phyloP scores from a whole-genome alignment of 2,888 invertebrate species.

The Drosophila helvetica region DNA sequence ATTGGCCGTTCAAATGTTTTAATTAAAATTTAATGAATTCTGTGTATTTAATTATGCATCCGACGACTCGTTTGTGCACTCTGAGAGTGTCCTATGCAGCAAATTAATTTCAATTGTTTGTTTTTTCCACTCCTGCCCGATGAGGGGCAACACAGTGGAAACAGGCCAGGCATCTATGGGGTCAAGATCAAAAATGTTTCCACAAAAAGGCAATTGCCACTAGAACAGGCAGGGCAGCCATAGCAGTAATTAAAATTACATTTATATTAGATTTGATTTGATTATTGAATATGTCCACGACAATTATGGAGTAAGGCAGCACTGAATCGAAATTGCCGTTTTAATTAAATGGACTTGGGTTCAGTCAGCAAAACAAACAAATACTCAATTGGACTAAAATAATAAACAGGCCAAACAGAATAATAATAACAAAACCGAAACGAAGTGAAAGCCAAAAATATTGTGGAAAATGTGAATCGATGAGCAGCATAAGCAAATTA shows the following conservation, averaged over 20 bases:
- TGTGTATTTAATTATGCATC: constrained; percentile 74
- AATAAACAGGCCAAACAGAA: constrained; percentile 31
- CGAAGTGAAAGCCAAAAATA: constrained; percentile 7
- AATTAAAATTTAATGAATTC: constrained; percentile 77
- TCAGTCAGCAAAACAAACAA: constrained; percentile 6
- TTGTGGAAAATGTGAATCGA: constrained; percentile 22
- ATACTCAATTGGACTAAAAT: constrained; percentile 50
- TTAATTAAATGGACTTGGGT: constrained; percentile 58
- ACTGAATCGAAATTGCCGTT: constrained; percentile 30
- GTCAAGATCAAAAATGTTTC: constrained; percentile 19
- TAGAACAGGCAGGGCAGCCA: constrained; percentile 4
- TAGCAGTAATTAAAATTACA: constrained; percentile 63
- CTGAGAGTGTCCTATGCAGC: constrained; percentile 36
- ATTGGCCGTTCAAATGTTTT: constrained; percentile 75
- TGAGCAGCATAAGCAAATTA: constrained; percentile 33
- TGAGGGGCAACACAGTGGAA: constrained; percentile 15
- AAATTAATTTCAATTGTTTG: constrained; percentile 73
- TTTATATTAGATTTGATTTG: constrained; percentile 60
- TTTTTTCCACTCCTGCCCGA: constrained; percentile 31
- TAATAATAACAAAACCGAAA: constrained; percentile 8
- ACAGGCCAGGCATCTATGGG: constrained; percentile 35
- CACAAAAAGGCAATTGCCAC: constrained; percentile 7
- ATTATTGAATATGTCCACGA: constrained; percentile 32
- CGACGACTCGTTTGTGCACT: neutral
- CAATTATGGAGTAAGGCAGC: constrained; percentile 20